phyloP scores from a whole-genome alignment of 2,797 vertebrate genomes.

The Agapornis canus region DNA sequence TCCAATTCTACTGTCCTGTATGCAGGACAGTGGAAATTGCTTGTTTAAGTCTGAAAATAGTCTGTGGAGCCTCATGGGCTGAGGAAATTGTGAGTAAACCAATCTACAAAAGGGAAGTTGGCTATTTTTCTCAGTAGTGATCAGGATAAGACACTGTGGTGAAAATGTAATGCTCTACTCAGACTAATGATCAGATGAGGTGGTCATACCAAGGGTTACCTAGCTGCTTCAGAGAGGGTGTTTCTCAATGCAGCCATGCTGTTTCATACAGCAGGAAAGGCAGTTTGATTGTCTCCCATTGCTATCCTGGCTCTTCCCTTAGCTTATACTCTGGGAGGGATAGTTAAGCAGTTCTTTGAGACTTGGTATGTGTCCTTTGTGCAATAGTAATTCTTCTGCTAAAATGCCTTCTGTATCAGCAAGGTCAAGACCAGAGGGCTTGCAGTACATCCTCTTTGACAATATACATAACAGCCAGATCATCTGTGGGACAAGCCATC shows the following conservation, averaged over 20 bases:
- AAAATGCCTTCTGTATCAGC: not conserved
- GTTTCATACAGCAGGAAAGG: not conserved
- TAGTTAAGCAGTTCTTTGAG: not conserved
- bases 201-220: not conserved
- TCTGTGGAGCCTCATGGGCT: not conserved
- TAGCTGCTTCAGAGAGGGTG: not conserved
- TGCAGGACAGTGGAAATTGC: not conserved
- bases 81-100: not conserved
- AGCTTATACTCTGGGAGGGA: not conserved
- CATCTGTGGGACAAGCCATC: not conserved
- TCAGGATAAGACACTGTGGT: not conserved
- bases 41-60: not conserved
- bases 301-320: not conserved
- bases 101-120: not conserved
- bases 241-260: not conserved
- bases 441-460: not conserved
- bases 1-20: not conserved
- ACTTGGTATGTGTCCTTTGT: not conserved
- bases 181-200: not conserved
- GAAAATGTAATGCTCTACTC: not conserved
- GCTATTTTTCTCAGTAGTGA: constrained; percentile 7
- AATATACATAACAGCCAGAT: not conserved
- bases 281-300: not conserved
- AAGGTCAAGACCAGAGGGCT: not conserved
- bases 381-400: not conserved